Evolutionary conservation across 2,797 vertebrate species (phyloP).

Genomic region (Sebastes steindachneri): DNA sequence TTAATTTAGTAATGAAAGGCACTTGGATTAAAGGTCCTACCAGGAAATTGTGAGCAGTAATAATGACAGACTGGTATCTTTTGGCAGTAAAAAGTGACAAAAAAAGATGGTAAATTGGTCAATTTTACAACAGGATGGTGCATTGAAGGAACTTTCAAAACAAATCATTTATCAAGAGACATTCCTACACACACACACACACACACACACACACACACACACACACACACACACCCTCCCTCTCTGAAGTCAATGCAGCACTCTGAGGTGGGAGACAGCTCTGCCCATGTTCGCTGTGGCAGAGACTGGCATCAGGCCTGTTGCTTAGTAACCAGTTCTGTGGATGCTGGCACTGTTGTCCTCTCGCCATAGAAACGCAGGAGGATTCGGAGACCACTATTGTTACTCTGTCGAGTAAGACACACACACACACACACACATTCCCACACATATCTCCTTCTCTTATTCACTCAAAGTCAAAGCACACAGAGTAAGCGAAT

Average conservation of each 20-base stretch:
- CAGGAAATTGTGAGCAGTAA: background rate
- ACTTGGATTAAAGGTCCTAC: background rate
- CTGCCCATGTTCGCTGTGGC: slow-evolving; percentile 58
- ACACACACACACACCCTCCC: slow-evolving; percentile 4
- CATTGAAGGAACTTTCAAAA: background rate
- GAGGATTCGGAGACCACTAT: slow-evolving; percentile 52
- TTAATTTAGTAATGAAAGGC: background rate
- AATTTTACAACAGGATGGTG: background rate
- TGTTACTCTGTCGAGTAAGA: slow-evolving; percentile 39
- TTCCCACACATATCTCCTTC: slow-evolving; percentile 4
- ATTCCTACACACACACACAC: background rate
- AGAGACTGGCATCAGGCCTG: slow-evolving; percentile 75
- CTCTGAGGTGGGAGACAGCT: slow-evolving; percentile 43
- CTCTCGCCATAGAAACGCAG: slow-evolving; percentile 55
- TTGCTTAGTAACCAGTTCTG: slow-evolving; percentile 81
- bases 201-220: background rate
- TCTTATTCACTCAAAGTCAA: slow-evolving; percentile 1
- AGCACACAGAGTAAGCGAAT: slow-evolving; percentile 1
- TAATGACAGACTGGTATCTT: background rate
- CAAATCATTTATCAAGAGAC: slow-evolving; percentile 1
- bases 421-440: background rate
- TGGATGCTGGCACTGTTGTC: slow-evolving; percentile 72
- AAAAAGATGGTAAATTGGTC: background rate
- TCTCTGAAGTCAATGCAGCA: slow-evolving; percentile 39
- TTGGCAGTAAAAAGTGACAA: background rate